Evolutionary conservation across 2,113 vertebrate genomes (phyloP).

Genomic region (Piprites chloris): DNA sequence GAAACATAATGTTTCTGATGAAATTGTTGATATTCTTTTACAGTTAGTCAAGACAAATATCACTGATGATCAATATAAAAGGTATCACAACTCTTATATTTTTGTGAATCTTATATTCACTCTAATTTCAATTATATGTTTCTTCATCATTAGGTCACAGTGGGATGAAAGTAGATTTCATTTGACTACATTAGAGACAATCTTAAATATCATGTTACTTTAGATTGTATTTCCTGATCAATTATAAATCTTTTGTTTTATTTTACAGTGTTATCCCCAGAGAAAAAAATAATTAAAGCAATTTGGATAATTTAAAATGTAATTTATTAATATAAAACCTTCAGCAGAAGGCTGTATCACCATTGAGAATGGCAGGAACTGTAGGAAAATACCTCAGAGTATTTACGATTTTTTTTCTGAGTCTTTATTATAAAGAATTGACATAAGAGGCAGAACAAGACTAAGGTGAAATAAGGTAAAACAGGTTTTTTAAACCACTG

Average conservation of each 20-base stretch:
- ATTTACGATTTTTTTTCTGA: not conserved
- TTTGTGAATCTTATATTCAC: not conserved
- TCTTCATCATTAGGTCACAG: slow-evolving; percentile 1
- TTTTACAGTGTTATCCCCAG: not conserved
- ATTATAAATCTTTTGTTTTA: not conserved
- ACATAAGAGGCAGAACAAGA: not conserved
- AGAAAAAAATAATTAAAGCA: not conserved
- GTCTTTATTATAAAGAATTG: not conserved
- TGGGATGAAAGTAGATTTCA: not conserved
- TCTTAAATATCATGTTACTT: slow-evolving; percentile 3
- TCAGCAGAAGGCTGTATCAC: not conserved
- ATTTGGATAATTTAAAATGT: not conserved
- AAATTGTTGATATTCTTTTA: not conserved
- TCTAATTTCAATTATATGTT: slow-evolving; percentile 1
- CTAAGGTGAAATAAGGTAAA: not conserved
- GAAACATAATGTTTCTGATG: not conserved
- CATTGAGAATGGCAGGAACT: not conserved
- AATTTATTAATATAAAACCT: slow-evolving; percentile 21
- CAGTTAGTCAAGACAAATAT: not conserved
- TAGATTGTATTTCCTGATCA: not conserved
- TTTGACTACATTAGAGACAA: not conserved
- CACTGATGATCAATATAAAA: not conserved
- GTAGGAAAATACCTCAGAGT: not conserved
- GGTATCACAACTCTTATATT: not conserved
- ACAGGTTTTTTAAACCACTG: not conserved